Conservation (phyloP, 2,797 vertebrate genomes). For the Tragelaphus eurycerus region DNA sequence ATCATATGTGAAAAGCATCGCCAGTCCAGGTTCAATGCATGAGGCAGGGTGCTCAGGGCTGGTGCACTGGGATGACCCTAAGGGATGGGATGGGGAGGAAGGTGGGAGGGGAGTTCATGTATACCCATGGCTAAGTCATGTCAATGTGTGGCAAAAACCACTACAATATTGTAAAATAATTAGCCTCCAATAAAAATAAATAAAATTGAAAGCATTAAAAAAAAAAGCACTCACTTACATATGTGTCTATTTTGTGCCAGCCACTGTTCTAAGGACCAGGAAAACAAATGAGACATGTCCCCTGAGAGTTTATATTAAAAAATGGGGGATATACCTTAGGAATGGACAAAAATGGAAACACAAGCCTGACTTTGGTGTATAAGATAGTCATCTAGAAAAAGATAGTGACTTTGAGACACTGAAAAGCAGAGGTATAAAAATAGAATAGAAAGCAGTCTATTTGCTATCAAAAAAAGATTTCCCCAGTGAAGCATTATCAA, state of each 20-base stretch:
- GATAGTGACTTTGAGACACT: not conserved
- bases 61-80: not conserved
- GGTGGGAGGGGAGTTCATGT: not conserved
- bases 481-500: slow-evolving; percentile 1
- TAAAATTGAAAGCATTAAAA: not conserved
- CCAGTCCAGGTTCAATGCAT: not conserved
- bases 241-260: not conserved
- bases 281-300: not conserved
- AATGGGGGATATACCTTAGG: not conserved
- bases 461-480: slow-evolving; percentile 22
- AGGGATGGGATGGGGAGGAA: not conserved
- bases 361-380: no score
- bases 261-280: not conserved
- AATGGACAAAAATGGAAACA: not conserved
- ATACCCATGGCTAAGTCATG: not conserved
- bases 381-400: not conserved
- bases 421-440: not conserved
- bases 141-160: not conserved
- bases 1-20: not conserved
- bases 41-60: not conserved
- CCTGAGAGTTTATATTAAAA: not conserved
- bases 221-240: not conserved
- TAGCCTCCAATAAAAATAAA: not conserved
- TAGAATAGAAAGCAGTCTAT: not conserved
- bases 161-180: not conserved